A percentile compares a stretch with the other conserved stretches of the same genome.
phyloP scores from a whole-genome alignment of 2,888 invertebrate genomes.

The Operophtera brumata region DNA sequence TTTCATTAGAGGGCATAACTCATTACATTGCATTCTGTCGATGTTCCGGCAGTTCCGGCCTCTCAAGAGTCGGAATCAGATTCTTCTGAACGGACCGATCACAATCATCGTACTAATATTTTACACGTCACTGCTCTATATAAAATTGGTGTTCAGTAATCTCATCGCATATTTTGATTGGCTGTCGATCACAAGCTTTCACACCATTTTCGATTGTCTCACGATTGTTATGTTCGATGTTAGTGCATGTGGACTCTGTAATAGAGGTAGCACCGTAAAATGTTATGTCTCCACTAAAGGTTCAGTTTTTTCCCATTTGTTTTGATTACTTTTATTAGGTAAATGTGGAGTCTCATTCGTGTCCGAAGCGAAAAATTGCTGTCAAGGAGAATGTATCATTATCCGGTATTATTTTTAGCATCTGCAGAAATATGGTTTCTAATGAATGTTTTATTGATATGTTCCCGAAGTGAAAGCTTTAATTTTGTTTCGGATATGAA shows the following conservation, averaged over 20 bases:
- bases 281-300: slow-evolving; percentile 7
- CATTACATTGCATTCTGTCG: slow-evolving; percentile 51
- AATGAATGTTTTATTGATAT: slow-evolving; percentile 10
- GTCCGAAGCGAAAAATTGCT: slow-evolving; percentile 8
- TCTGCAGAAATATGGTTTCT: slow-evolving; percentile 5
- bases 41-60: slow-evolving; percentile 36
- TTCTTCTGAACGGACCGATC: slow-evolving; percentile 19
- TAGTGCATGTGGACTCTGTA: slow-evolving; percentile 47
- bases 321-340: not conserved
- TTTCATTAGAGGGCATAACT: slow-evolving; percentile 45
- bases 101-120: slow-evolving; percentile 37
- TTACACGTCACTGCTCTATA: slow-evolving; percentile 60
- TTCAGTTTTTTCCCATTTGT: slow-evolving; percentile 1
- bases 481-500: slow-evolving; percentile 28
- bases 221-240: slow-evolving; percentile 36
- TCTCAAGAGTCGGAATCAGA: slow-evolving; percentile 44
- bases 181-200: slow-evolving; percentile 59
- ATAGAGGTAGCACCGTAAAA: slow-evolving; percentile 27
- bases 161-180: slow-evolving; percentile 57
- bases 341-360: slow-evolving; percentile 3
- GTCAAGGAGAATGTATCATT: slow-evolving; percentile 25
- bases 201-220: slow-evolving; percentile 70
- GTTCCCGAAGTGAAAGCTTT: slow-evolving; percentile 2
- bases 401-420: slow-evolving; percentile 4
- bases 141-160: slow-evolving; percentile 68